These are phyloP conservation scores for Isurus oxyrinchus DNA, from an alignment of 2,113 vertebrate species.

Conservation along the genomic window DNA sequence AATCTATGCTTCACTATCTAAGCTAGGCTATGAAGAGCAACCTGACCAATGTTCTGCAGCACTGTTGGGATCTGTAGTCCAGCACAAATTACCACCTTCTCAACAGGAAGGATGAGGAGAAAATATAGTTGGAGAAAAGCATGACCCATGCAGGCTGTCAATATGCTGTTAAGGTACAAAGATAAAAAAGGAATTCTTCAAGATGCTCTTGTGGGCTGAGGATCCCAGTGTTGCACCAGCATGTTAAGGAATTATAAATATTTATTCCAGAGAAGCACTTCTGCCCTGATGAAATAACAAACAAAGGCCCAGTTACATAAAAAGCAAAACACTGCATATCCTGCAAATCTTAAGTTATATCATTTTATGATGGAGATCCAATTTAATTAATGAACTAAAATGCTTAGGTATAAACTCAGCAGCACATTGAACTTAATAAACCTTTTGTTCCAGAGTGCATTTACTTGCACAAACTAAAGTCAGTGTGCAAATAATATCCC, in stretches of 20 bases:
- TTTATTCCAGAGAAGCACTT: neutral
- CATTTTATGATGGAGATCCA: neutral
- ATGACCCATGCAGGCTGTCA: neutral
- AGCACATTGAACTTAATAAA: conserved; percentile 18
- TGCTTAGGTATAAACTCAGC: neutral
- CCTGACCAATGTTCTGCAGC: neutral
- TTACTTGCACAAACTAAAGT: neutral
- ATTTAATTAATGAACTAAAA: neutral
- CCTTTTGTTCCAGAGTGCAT: neutral
- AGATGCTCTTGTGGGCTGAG: neutral
- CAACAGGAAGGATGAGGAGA: neutral
- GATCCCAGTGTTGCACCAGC: neutral
- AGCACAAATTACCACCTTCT: neutral
- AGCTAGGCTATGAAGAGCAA: neutral
- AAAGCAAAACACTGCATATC: neutral
- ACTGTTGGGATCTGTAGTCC: neutral
- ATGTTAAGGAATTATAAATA: neutral
- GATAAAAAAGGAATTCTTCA: neutral
- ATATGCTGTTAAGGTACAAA: neutral
- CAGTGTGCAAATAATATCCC: neutral
- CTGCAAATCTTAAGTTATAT: neutral
- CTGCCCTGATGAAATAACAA: neutral
- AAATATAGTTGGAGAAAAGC: neutral
- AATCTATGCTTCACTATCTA: neutral
- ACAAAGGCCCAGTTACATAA: neutral